These are phyloP conservation scores for Phyllotreta striolata DNA, from an alignment of 2,888 invertebrate species.

Conservation along the genomic window DNA sequence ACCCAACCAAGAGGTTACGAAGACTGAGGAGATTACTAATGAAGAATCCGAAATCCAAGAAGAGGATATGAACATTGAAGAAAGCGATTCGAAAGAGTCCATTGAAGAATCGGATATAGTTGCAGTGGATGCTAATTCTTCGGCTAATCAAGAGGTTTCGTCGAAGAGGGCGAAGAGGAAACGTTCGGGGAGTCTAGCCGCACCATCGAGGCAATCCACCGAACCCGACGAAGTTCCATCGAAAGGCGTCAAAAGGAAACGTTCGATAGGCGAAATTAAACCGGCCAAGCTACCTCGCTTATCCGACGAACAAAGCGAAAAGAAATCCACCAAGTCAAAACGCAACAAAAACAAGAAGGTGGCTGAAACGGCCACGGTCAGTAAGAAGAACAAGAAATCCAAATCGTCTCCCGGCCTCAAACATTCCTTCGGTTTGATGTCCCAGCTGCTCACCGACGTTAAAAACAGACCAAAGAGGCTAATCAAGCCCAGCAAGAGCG, in stretches of 20 bases:
- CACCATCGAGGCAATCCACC: not conserved
- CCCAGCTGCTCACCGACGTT: constrained; percentile 44
- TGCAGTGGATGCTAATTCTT: not conserved
- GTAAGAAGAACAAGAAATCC: constrained; percentile 26
- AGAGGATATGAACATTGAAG: constrained; percentile 41
- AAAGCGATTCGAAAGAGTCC: constrained; percentile 35
- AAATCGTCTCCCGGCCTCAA: constrained; percentile 26
- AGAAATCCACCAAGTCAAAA: constrained; percentile 15
- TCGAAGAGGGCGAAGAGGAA: constrained; percentile 5
- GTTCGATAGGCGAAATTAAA: not conserved
- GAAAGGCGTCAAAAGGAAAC: constrained; percentile 16
- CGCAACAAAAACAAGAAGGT: constrained; percentile 28
- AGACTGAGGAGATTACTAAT: too few species aligned
- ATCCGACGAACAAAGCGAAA: constrained; percentile 6
- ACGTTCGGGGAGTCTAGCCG: constrained; percentile 18
- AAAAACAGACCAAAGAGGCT: constrained; percentile 44
- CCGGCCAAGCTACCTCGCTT: not conserved
- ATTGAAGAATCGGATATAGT: too few species aligned
- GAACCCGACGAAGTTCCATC: not conserved
- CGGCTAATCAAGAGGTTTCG: too few species aligned
- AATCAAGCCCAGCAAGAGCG: constrained; percentile 38
- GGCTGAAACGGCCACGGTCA: constrained; percentile 11
- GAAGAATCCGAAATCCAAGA: too few species aligned
- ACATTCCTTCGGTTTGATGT: constrained; percentile 41
- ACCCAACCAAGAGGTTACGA: constrained; percentile 12